phyloP scores from a whole-genome alignment of 2,797 vertebrate genomes.

The Pogoniulus pusillus region DNA sequence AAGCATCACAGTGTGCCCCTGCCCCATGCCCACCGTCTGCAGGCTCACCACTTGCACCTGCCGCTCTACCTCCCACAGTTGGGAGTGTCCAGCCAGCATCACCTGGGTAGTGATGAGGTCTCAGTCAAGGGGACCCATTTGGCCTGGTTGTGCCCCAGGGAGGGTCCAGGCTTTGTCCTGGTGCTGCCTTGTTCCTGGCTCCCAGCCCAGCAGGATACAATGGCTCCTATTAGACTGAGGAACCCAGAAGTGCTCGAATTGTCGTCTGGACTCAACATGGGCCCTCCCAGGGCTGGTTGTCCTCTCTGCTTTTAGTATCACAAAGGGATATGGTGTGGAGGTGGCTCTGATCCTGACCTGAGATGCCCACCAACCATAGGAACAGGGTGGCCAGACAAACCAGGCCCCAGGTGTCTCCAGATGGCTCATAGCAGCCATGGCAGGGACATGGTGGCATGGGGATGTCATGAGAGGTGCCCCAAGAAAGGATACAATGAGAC shows the following conservation, averaged over 20 bases:
- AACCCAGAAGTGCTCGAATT: not conserved
- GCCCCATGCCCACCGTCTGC: accelerated
- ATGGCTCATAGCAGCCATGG: not conserved
- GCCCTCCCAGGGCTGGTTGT: not conserved
- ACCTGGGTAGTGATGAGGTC: accelerated
- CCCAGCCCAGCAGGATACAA: not conserved
- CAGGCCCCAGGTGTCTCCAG: not conserved
- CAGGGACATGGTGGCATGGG: not conserved
- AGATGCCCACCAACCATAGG: not conserved
- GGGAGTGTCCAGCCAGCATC: not conserved
- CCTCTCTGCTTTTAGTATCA: not conserved
- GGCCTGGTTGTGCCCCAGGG: not conserved
- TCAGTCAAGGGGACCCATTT: accelerated
- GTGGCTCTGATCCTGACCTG: not conserved
- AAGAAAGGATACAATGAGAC: accelerated
- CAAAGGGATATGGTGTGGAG: not conserved
- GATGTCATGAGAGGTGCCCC: not conserved
- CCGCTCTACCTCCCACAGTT: accelerated
- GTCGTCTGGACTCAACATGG: not conserved
- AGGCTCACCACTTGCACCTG: accelerated
- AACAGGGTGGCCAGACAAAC: not conserved
- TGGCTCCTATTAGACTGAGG: accelerated
- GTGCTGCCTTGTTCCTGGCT: accelerated
- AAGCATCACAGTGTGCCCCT: accelerated
- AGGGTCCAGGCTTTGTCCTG: accelerated